phyloP scores from a whole-genome alignment of 2,888 invertebrate species.

The Amiota mariae region DNA sequence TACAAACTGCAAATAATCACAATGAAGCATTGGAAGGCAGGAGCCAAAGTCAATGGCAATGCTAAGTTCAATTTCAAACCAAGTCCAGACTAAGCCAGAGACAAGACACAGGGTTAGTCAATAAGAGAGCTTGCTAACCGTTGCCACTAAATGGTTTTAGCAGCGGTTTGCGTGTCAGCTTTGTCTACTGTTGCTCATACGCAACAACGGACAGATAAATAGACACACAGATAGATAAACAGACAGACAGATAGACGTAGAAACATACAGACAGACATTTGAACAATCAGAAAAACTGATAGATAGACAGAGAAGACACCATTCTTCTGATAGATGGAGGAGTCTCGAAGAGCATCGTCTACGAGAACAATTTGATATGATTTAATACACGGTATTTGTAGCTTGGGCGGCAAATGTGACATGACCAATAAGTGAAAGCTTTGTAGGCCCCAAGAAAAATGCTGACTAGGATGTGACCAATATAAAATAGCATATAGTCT shows the following conservation, averaged over 20 bases:
- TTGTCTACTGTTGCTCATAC: neutral
- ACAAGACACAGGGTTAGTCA: neutral
- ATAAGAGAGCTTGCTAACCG: neutral
- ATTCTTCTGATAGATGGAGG: too few relatives aligned
- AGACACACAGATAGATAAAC: neutral
- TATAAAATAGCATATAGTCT: neutral
- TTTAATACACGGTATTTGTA: constrained; percentile 27
- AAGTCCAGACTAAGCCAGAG: too few relatives aligned
- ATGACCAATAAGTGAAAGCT: neutral
- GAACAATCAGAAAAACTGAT: neutral
- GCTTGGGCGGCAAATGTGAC: constrained; percentile 20
- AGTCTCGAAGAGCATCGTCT: too few relatives aligned
- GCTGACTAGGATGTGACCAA: neutral
- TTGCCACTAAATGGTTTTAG: constrained; percentile 17
- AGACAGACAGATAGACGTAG: neutral
- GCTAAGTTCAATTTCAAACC: neutral
- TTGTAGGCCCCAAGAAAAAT: too few relatives aligned
- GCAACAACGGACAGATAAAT: constrained; percentile 24
- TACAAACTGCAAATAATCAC: constrained; percentile 65
- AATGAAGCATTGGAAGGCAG: constrained; percentile 42
- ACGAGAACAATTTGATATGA: constrained; percentile 27
- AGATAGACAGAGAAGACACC: constrained; percentile 22
- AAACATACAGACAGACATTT: constrained; percentile 24
- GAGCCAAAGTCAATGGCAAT: neutral
- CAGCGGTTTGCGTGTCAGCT: constrained; percentile 25